Conservation (phyloP, 2,113 vertebrate species). For the Oncorhynchus nerka region DNA sequence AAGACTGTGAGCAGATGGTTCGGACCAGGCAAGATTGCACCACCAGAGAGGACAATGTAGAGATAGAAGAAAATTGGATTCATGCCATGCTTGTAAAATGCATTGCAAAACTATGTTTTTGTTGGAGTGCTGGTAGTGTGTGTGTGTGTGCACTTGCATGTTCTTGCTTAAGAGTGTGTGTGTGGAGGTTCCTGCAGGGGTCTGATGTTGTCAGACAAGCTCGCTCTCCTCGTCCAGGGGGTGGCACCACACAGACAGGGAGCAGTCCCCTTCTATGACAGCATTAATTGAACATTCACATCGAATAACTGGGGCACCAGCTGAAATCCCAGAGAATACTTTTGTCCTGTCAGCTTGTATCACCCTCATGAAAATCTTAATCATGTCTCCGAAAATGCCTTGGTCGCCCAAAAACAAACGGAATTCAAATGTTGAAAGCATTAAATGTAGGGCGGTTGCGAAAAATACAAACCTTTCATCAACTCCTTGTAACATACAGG, state of each 20-base stretch:
- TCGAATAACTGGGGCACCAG: slow-evolving; percentile 27
- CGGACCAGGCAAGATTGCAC: too few relatives aligned
- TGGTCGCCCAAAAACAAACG: slow-evolving; percentile 19
- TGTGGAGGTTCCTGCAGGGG: background rate
- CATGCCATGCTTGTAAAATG: too few relatives aligned
- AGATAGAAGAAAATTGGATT: too few relatives aligned
- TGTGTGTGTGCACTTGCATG: background rate
- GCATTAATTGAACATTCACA: slow-evolving; percentile 45
- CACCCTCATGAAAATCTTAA: background rate
- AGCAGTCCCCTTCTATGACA: slow-evolving; percentile 28
- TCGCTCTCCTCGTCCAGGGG: slow-evolving; percentile 9
- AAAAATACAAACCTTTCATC: background rate
- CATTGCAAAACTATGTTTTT: too few relatives aligned
- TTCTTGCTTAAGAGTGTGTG: background rate
- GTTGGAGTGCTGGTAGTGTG: too few relatives aligned
- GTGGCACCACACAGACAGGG: slow-evolving; percentile 15
- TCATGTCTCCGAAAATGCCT: background rate
- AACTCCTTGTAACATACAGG: background rate
- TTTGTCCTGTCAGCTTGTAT: slow-evolving; percentile 24
- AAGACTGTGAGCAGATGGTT: too few relatives aligned
- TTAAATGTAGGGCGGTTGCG: background rate
- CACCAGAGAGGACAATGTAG: too few relatives aligned
- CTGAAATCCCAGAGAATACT: slow-evolving; percentile 9
- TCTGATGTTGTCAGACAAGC: slow-evolving; percentile 20
- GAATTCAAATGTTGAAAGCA: slow-evolving; percentile 5